Percentiles rank a stretch among this genome's conserved stretches.
Conservation (phyloP, 2,797 vertebrate genomes). For the Cryptoblepharus egeriae region DNA sequence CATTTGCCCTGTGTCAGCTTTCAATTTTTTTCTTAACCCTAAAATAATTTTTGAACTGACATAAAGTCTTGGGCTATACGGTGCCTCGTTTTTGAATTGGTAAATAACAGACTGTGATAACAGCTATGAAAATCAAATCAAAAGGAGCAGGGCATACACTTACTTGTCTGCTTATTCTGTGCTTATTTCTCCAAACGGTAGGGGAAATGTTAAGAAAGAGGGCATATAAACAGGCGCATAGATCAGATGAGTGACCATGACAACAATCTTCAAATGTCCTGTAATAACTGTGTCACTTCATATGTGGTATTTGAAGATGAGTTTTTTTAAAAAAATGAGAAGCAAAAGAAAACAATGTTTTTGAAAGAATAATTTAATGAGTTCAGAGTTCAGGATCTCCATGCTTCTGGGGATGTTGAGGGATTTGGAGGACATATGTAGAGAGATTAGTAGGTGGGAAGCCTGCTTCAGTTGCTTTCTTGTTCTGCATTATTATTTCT, state of each 20-base stretch:
- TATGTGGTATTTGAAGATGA: not conserved
- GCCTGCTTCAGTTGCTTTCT: slow-evolving; percentile 29
- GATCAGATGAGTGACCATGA: slow-evolving; percentile 43
- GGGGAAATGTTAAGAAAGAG: slow-evolving; percentile 42
- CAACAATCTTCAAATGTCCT: slow-evolving; percentile 46
- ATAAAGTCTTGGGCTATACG: no score
- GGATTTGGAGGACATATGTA: slow-evolving; percentile 36
- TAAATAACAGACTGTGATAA: slow-evolving; percentile 11
- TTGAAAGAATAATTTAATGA: slow-evolving; percentile 1
- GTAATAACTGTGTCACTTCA: not conserved
- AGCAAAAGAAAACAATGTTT: slow-evolving; percentile 12
- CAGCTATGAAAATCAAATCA: slow-evolving; percentile 9
- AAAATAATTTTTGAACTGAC: accelerated
- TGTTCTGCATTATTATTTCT: slow-evolving; percentile 51
- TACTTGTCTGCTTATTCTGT: slow-evolving; percentile 25
- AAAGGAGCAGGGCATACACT: slow-evolving; percentile 24
- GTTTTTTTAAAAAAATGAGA: slow-evolving; percentile 11
- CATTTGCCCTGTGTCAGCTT: not conserved
- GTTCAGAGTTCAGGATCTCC: slow-evolving; percentile 17
- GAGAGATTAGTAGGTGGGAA: slow-evolving; percentile 28
- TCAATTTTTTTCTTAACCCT: not conserved
- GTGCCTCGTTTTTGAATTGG: not conserved
- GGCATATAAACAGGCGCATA: not conserved
- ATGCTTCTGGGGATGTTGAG: not conserved
- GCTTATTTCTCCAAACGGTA: slow-evolving; percentile 57